Conservation (phyloP, 1,140 invertebrate species). For the Propsilocerus akamusi region DNA sequence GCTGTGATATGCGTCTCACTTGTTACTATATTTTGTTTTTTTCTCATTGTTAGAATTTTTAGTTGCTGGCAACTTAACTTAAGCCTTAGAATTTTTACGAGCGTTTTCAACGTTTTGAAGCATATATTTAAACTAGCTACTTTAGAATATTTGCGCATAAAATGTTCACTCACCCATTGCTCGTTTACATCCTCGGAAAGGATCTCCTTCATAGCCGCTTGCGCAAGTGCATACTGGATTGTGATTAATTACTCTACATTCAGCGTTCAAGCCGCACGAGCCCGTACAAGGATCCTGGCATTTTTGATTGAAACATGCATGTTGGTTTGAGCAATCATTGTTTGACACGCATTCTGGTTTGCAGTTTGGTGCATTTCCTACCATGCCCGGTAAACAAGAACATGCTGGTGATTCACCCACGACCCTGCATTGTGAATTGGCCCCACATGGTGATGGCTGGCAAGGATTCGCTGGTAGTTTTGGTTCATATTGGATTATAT, state of each 20-base stretch:
- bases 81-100: too few species aligned
- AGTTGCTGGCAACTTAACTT: too few species aligned
- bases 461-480: conserved; percentile 26
- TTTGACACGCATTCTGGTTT: conserved; percentile 49
- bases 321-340: conserved; percentile 49
- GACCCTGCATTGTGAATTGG: conserved; percentile 29
- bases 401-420: conserved; percentile 35
- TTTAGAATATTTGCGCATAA: too few species aligned
- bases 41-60: too few species aligned
- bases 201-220: conserved; percentile 32
- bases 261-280: conserved; percentile 43
- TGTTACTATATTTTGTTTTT: too few species aligned
- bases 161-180: too few species aligned
- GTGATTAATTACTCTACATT: conserved; percentile 46
- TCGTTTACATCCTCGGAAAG: conserved; percentile 36
- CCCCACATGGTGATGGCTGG: conserved; percentile 37
- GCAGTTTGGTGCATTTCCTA: conserved; percentile 54
- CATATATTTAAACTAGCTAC: too few species aligned
- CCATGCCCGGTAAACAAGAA: conserved; percentile 46
- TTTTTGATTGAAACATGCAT: conserved; percentile 29
- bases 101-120: too few species aligned
- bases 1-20: too few species aligned
- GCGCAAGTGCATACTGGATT: conserved; percentile 44
- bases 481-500: conserved; percentile 28
- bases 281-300: conserved; percentile 49